Base-by-base conservation (phyloP, 2,888 invertebrate species). In the Sinelater perroti region DNA sequence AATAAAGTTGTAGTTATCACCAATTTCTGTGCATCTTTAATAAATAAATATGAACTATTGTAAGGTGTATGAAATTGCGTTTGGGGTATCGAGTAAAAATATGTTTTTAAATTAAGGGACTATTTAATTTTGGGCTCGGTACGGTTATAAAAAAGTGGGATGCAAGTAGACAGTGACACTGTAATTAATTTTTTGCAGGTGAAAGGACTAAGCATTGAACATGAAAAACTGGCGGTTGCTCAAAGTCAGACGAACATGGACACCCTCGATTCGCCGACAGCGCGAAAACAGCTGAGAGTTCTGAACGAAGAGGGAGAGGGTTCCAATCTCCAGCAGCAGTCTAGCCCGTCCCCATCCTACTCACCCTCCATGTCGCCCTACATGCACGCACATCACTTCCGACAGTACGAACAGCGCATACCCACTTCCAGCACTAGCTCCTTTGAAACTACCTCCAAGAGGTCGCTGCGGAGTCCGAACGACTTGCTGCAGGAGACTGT, bases 121-220 rank as follows among this genome's bases (percentile, higher is more conserved):
- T n/a, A n/a, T n/a, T n/a, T n/a, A n/a, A n/a, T n/a, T n/a, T n/a
- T n/a, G n/a, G n/a, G n/a, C n/a, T n/a, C n/a, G n/a, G n/a, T n/a
- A n/a, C n/a, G n/a, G n/a, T n/a, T n/a, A n/a, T n/a, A n/a, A n/a
- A n/a, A n/a, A n/a, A n/a, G n/a, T n/a, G n/a, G n/a, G n/a, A n/a
- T n/a, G n/a, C n/a, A n/a, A n/a, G n/a, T n/a, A n/a, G n/a, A n/a
- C n/a, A n/a, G n/a, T n/a, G n/a, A n/a, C n/a, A n/a, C n/a, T n/a
- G n/a, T n/a, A 30, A 58, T 26, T 11, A n/a, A 49, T 60, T 17
- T 59, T 60, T 70, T 70, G 3, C 70, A 88, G 88, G 89, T 90
- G 40, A 90, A 90, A 79, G 90, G 90, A 64, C 79, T 90, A 73
- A 89, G 89, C 73, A 88, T 89, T 71, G 89, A 89, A 78, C 88